phyloP scores from a whole-genome alignment of 2,797 vertebrate genomes.

The Semaprochilodus insignis region DNA sequence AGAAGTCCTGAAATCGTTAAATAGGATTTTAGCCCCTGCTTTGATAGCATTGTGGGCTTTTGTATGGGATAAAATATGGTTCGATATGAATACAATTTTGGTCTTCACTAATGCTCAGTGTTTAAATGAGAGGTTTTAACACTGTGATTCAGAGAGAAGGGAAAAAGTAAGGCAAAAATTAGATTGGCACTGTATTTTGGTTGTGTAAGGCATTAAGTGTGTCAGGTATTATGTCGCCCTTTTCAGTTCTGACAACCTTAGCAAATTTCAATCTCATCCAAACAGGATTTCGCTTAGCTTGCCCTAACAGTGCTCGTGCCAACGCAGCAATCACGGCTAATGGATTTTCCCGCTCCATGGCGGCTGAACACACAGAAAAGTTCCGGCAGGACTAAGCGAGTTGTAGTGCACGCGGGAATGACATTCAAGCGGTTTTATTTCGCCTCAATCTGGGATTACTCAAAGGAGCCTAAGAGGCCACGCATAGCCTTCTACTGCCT shows the following conservation, averaged over 20 bases:
- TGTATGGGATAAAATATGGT: neutral
- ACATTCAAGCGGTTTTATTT: conserved; percentile 33
- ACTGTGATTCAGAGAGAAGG: conserved; percentile 27
- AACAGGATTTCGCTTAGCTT: conserved; percentile 74
- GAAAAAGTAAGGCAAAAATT: conserved; percentile 18
- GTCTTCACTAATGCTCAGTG: conserved; percentile 12
- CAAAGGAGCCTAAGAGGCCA: conserved; percentile 15
- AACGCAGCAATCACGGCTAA: conserved; percentile 77
- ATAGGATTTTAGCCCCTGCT: neutral
- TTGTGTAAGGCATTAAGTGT: conserved; percentile 58
- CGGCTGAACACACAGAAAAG: conserved; percentile 74
- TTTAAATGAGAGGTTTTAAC: conserved; percentile 31
- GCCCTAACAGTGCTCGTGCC: conserved; percentile 72
- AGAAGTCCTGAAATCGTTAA: conserved; percentile 31
- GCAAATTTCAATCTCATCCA: conserved; percentile 66
- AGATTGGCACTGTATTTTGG: conserved; percentile 47
- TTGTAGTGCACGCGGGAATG: conserved; percentile 46
- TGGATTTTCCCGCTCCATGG: conserved; percentile 74
- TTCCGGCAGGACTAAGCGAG: conserved; percentile 48
- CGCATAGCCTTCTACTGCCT: neutral
- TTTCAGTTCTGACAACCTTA: conserved; percentile 69
- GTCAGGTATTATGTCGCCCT: conserved; percentile 64
- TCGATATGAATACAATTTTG: neutral
- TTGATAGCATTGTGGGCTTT: neutral
- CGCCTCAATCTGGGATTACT: conserved; percentile 12